Evolutionary conservation across 35 echinoderm and acorn worm species (phyloP).

Genomic region (Strongylocentrotus purpuratus): DNA sequence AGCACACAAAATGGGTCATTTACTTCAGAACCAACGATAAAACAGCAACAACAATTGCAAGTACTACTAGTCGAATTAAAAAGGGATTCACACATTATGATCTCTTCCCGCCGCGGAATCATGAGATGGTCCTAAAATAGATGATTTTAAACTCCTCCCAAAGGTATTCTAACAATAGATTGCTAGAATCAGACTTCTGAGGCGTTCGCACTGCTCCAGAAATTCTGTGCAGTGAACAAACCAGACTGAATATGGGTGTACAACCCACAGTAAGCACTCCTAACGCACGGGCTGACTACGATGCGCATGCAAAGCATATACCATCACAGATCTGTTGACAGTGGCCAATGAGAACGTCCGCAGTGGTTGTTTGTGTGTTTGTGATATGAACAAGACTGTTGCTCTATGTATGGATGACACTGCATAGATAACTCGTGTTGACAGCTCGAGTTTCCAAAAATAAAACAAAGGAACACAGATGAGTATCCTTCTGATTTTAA

Average conservation of each 20-base stretch:
- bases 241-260: background rate
- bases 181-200: background rate
- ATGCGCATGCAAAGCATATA: background rate
- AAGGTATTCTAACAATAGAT: background rate
- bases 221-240: background rate
- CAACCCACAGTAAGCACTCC: background rate
- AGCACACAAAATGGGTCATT: background rate
- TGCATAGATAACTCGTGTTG: slow-evolving; percentile 11
- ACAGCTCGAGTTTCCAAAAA: background rate
- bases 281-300: background rate
- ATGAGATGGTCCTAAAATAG: background rate
- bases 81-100: slow-evolving; percentile 32
- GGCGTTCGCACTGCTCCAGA: background rate
- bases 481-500: background rate
- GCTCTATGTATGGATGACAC: background rate
- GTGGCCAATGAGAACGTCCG: background rate
- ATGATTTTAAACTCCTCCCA: background rate
- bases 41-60: background rate
- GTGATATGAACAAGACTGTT: background rate
- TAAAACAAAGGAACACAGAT: background rate
- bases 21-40: background rate
- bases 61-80: background rate
- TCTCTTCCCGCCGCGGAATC: background rate
- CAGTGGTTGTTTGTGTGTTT: background rate
- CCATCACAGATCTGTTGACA: background rate